Base-by-base conservation (phyloP, 2,113 vertebrate species). In the Amblyornis subalaris region DNA sequence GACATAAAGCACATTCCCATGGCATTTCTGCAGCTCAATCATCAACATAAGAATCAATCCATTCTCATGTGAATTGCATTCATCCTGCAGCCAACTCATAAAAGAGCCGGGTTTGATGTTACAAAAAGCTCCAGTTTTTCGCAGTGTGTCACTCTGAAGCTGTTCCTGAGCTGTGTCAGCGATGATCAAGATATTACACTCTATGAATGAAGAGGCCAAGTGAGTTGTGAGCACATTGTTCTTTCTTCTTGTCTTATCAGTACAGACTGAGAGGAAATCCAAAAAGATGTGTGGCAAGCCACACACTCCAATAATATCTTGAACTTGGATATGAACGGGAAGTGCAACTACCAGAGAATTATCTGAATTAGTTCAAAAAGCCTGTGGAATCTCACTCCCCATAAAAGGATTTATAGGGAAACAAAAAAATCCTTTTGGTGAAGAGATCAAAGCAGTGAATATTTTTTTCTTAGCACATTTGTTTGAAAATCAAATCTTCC, bases 1-100 rank as follows among this genome's bases (percentile, higher is more conserved):
- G 23, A 60, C 0, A 0, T 64, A 74, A 83, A 83, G 38, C 0
- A 0, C 20, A 62, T 87, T 79, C 13, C 36, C 18, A 15, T 57
- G 18, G 42, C 24, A 38, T 45, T 70, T 82, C 29, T 85, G n/a
- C 33, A 57, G 33, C 23, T 83, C 45, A 62, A 25, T 42, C 16
- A 85, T 44, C 35, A 48, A 40, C 4, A 6, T 20, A 18, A 44
- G 38, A 75, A 45, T n/a, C 26, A 26, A 54, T 38, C 18, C 50
- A 35, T 71, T 66, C 53, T 42, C 11, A 3, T 73, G 23, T 76
- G 50, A 82, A 88, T 57, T 82, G 8, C 45, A 58, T 54, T 75
- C 6, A 10, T 85, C 26, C 66, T 88, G 54, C 38, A 70, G 50
- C 33, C 58, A n/a, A 90, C 29, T 88, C 26, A 51, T 9, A 31